Conservation (phyloP, 2,113 vertebrate species). For the Uria lomvia region DNA sequence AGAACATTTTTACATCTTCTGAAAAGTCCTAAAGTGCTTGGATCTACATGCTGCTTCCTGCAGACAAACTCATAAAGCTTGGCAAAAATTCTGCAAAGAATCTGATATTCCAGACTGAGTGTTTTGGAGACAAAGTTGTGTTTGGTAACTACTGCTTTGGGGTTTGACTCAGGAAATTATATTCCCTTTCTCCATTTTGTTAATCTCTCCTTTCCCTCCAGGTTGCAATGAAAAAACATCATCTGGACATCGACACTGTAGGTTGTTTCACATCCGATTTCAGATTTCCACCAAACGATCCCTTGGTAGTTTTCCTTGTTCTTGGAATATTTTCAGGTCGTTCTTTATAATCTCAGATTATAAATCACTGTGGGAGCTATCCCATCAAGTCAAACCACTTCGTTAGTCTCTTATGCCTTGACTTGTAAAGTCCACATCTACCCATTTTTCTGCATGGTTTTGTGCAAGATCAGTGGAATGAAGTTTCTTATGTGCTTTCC, state of each 20-base stretch:
- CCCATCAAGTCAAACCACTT: not conserved
- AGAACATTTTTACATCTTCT: slow-evolving; percentile 30
- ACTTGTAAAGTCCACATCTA: not conserved
- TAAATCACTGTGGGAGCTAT: not conserved
- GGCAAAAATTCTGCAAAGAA: slow-evolving; percentile 1
- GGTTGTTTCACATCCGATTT: not conserved
- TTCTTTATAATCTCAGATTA: not conserved
- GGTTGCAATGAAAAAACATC: not conserved
- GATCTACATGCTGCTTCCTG: slow-evolving; percentile 9
- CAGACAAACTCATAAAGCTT: slow-evolving; percentile 6
- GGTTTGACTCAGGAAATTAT: slow-evolving; percentile 29
- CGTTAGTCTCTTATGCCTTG: not conserved
- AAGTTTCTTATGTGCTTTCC: not conserved
- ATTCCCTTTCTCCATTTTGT: slow-evolving; percentile 1
- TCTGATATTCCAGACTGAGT: slow-evolving; percentile 6
- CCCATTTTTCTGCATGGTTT: not conserved
- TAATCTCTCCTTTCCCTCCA: not conserved
- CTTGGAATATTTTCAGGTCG: not conserved
- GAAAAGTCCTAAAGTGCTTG: slow-evolving; percentile 11
- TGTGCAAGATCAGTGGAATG: not conserved
- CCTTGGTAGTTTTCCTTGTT: not conserved
- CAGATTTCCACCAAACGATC: not conserved
- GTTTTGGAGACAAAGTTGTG: not conserved
- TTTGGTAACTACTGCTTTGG: not conserved
- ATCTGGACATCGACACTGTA: not conserved